Conservation (phyloP, 2,888 invertebrate genomes). For the Miltochrista miniata region DNA sequence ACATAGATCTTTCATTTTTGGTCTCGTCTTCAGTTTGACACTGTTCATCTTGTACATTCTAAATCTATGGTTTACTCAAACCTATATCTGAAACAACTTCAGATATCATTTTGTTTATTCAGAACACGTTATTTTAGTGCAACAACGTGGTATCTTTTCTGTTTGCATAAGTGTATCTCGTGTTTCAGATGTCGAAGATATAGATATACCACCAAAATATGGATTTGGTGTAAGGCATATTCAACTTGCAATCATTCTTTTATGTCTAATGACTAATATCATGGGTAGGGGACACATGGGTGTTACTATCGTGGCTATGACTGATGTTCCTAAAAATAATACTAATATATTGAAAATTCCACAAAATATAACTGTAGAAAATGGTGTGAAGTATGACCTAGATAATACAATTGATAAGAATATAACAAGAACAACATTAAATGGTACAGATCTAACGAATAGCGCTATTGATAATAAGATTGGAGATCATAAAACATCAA, state of each 20-base stretch:
- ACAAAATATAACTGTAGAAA: neutral
- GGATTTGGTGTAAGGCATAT: conserved; percentile 6
- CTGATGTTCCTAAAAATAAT: neutral
- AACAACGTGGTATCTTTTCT: too few relatives aligned
- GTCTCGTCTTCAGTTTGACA: neutral
- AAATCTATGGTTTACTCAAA: too few relatives aligned
- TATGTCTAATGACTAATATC: neutral
- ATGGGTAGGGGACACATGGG: conserved; percentile 2
- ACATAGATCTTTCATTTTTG: too few relatives aligned
- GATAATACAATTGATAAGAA: neutral
- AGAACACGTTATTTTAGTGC: too few relatives aligned
- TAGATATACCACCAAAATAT: conserved; percentile 1
- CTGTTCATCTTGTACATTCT: too few relatives aligned
- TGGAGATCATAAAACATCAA: neutral
- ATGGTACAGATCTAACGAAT: too few relatives aligned
- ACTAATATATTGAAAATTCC: neutral
- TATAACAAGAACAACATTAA: too few relatives aligned
- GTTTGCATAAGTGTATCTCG: too few relatives aligned
- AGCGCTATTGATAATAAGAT: too few relatives aligned
- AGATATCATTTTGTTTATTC: too few relatives aligned
- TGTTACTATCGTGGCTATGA: conserved; percentile 11
- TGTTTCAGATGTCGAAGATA: conserved; percentile 1
- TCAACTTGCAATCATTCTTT: neutral
- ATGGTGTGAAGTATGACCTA: neutral
- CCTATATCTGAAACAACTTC: too few relatives aligned